Conservation (phyloP, 1,140 invertebrate genomes). For the Drosophila nigromelanica region DNA sequence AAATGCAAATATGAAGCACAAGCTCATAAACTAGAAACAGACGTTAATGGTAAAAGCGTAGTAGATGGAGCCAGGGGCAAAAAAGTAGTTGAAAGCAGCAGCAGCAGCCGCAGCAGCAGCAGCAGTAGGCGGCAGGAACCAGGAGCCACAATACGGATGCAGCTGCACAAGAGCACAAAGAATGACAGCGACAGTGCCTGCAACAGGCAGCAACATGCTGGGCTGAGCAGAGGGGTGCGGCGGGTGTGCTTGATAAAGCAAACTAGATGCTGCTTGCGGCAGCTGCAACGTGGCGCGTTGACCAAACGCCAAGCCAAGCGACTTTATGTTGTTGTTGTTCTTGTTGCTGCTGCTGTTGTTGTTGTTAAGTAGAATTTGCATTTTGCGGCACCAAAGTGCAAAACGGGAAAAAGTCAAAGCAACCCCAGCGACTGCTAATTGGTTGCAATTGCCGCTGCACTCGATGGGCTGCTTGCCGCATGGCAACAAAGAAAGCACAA, state of each 20-base stretch:
- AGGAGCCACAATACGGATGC: slow-evolving; percentile 8
- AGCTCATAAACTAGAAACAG: slow-evolving; percentile 45
- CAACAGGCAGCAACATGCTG: slow-evolving; percentile 30
- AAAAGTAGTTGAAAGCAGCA: neutral
- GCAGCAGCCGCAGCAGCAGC: neutral
- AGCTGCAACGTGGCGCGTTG: slow-evolving; percentile 9
- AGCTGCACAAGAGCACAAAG: slow-evolving; percentile 15
- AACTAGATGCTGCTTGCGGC: slow-evolving; percentile 37
- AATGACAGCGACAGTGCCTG: slow-evolving; percentile 39
- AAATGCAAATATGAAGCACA: slow-evolving; percentile 34
- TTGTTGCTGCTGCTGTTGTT: neutral
- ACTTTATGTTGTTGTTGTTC: slow-evolving; percentile 6
- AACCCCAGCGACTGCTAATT: slow-evolving; percentile 42
- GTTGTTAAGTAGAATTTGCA: slow-evolving; percentile 43
- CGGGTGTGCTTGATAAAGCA: neutral
- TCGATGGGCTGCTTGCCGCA: slow-evolving; percentile 3
- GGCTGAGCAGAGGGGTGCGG: neutral
- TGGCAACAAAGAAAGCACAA: slow-evolving; percentile 10
- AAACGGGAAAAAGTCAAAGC: slow-evolving; percentile 41
- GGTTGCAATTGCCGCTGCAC: slow-evolving; percentile 31
- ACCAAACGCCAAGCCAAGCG: slow-evolving; percentile 28
- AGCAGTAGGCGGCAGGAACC: neutral
- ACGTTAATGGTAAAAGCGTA: slow-evolving; percentile 27
- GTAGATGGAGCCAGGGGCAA: neutral
- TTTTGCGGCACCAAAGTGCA: slow-evolving; percentile 39